A percentile compares a stretch with the other conserved stretches of the same genome.
phyloP scores from a whole-genome alignment of 2,113 vertebrate genomes.

The Callocephalon fimbriatum region DNA sequence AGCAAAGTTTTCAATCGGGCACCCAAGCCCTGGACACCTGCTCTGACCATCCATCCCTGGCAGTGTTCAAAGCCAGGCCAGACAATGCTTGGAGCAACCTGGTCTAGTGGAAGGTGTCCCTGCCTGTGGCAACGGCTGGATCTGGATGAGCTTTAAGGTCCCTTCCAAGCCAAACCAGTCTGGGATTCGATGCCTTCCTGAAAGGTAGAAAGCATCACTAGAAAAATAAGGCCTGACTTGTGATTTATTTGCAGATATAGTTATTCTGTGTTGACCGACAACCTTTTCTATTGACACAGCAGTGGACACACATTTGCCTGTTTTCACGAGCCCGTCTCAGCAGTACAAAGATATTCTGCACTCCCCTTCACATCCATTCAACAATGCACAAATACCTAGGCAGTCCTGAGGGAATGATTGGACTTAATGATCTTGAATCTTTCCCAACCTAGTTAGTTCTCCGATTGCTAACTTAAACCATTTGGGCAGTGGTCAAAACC shows the following conservation, averaged over 20 bases:
- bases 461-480: neutral
- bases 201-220: neutral
- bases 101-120: neutral
- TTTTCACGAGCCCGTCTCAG: neutral
- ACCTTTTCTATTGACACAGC: neutral
- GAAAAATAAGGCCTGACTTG: neutral
- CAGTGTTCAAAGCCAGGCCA: neutral
- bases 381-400: neutral
- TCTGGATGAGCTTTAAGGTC: neutral
- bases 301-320: neutral
- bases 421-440: neutral
- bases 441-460: neutral
- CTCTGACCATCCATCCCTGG: neutral
- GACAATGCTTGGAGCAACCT: neutral
- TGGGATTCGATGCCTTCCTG: neutral
- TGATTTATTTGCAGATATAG: neutral
- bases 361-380: neutral
- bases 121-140: neutral
- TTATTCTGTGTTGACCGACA: neutral
- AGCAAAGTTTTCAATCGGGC: neutral
- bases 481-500: accelerated
- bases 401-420: neutral
- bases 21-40: neutral
- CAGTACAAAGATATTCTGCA: neutral
- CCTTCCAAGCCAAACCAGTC: neutral